phyloP scores from a whole-genome alignment of 1,140 invertebrate genomes.

The Aphis craccivora region DNA sequence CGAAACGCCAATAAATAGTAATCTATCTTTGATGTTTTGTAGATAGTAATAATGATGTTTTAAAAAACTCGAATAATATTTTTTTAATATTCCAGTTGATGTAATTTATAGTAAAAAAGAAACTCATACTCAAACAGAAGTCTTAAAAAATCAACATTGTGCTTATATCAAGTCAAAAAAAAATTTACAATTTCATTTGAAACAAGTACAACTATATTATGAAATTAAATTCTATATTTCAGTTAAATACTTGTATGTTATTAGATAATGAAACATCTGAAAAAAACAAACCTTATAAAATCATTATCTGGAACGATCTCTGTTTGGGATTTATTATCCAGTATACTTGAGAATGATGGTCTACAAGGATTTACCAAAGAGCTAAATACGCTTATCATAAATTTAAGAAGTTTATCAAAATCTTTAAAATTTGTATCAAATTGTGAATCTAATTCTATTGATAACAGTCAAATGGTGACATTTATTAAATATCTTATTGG shows the following conservation, averaged over 20 bases:
- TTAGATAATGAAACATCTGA: constrained; percentile 49
- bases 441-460: constrained; percentile 21
- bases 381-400: constrained; percentile 22
- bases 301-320: constrained; percentile 40
- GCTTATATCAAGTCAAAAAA: constrained; percentile 40
- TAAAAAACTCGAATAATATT: neutral
- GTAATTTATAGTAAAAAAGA: constrained; percentile 46
- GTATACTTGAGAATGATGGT: constrained; percentile 23
- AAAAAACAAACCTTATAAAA: constrained; percentile 40
- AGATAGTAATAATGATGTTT: neutral
- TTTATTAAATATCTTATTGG: neutral
- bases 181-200: constrained; percentile 42
- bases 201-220: constrained; percentile 21
- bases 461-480: constrained; percentile 37
- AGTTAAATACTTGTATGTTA: neutral
- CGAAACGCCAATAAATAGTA: constrained; percentile 11
- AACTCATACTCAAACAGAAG: constrained; percentile 41
- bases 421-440: constrained; percentile 2
- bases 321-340: constrained; percentile 40
- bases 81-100: neutral
- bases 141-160: constrained; percentile 25
- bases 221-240: neutral
- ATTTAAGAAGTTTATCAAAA: constrained; percentile 48
- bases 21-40: neutral
- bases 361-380: constrained; percentile 27